phyloP scores from a whole-genome alignment of 2,113 vertebrate genomes.

The Glaucomys volans region DNA sequence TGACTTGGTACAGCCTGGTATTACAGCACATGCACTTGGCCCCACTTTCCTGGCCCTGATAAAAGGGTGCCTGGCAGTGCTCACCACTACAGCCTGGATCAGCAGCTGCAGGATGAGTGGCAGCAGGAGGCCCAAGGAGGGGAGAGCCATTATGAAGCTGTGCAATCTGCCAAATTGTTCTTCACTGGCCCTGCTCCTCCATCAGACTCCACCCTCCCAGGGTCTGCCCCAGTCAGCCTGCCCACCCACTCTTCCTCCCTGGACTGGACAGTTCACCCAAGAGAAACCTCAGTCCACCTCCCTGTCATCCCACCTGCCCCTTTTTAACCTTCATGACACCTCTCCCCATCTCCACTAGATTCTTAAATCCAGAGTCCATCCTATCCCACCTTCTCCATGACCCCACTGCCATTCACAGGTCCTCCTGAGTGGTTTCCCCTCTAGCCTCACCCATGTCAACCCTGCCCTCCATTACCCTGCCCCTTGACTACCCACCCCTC shows the following conservation, averaged over 20 bases:
- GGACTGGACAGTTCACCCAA: no score
- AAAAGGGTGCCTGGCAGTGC: neutral
- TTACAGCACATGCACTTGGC: neutral
- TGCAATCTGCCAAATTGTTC: accelerated
- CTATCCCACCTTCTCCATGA: no score
- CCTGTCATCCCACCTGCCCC: neutral
- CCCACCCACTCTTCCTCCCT: neutral
- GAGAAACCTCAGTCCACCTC: accelerated
- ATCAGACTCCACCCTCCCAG: neutral
- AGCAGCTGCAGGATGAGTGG: neutral
- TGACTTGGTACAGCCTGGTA: neutral
- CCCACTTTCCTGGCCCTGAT: conserved; percentile 63
- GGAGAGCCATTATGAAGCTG: conserved; percentile 64
- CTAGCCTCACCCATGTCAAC: neutral
- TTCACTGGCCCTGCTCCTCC: neutral
- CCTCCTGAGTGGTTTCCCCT: neutral
- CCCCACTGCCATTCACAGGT: neutral
- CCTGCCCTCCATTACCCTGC: accelerated
- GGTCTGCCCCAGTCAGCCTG: accelerated
- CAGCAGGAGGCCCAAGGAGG: neutral
- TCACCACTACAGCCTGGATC: neutral
- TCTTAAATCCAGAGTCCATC: neutral
- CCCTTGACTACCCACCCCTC: neutral
- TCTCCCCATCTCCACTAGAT: no score
- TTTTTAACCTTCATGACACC: neutral